Evolutionary conservation across 2,888 invertebrate genomes (phyloP).

Genomic region (Dorcus hopei): DNA sequence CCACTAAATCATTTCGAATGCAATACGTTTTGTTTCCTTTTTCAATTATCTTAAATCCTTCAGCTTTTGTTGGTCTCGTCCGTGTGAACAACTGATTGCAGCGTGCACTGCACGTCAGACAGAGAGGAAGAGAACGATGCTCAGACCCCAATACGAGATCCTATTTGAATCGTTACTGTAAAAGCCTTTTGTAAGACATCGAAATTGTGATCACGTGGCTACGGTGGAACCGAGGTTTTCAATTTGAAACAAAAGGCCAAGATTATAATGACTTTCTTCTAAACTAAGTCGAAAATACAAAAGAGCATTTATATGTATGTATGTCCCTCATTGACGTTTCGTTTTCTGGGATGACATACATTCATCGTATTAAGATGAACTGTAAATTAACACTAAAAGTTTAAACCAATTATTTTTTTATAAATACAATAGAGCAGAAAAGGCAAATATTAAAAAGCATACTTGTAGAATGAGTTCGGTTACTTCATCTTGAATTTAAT

Average conservation of each 20-base stretch:
- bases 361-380: no score
- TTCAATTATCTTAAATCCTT: slow-evolving; percentile 28
- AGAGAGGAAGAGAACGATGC: background rate
- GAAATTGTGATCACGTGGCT: slow-evolving; percentile 21
- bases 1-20: slow-evolving; percentile 44
- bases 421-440: no score
- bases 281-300: slow-evolving; percentile 3
- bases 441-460: no score
- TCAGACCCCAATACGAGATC: background rate
- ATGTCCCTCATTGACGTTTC: no score
- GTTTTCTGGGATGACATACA: no score
- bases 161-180: slow-evolving; percentile 6
- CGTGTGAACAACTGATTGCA: slow-evolving; percentile 5
- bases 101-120: background rate
- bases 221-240: slow-evolving; percentile 20
- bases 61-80: slow-evolving; percentile 10
- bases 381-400: no score
- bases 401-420: no score
- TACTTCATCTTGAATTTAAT: no score
- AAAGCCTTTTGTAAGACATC: slow-evolving; percentile 17
- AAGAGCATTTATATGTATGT: no score
- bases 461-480: no score
- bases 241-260: slow-evolving; percentile 20
- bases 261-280: slow-evolving; percentile 21
- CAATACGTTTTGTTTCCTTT: slow-evolving; percentile 42